Base-by-base conservation (phyloP, 2,113 vertebrate genomes). In the Colossoma macropomum region DNA sequence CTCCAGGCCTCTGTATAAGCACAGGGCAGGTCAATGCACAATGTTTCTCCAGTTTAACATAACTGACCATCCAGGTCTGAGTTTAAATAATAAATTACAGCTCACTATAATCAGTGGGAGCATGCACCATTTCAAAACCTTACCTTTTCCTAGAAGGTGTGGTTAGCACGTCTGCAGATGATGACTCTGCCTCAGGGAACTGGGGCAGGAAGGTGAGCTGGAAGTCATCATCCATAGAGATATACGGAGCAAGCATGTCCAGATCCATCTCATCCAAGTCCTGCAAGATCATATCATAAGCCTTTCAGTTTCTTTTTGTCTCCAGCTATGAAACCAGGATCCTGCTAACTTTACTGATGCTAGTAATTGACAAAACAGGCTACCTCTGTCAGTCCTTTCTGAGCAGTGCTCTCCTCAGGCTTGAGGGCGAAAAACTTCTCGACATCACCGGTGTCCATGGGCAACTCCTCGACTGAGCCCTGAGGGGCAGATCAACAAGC, bases 161-260 rank as follows among this genome's bases (percentile, higher is more conserved):
- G 4, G 81, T 71, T 1, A 27, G 25, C 10, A 50, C 48, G 4
- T 72, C 1, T 19, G 54, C 9, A 48, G 1, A 69, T 21, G 32
- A 21, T 16, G 83, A 28, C 0, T 41, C 68, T 6, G 86, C 80
- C 63, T 92, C 85, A 0, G 91, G 75, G 16, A 90, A 41, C 23
- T 81, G 63, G 60, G 71, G 87, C 85, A 91, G 79, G 89, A 94
- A 89, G 66, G 86, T 95, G 59, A 97, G 95, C 93, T 97, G 96
- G 91, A 96, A 97, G 90, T 97, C 96, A 0, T 97, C 96, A 0
- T 97, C 96, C 96, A 97, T 97, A 3, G 96, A 96, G 92, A 97
- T 97, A 87, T 97, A 97, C 0, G 96, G 96, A 21, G 96, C 96
- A 86, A 97, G 85, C 96, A 95, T 96, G 79, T 97, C 96, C 90